A percentile compares a stretch with the other conserved stretches of the same genome.
Conservation (phyloP, 2,797 vertebrate genomes). For the Pangasius sanitwongsei region DNA sequence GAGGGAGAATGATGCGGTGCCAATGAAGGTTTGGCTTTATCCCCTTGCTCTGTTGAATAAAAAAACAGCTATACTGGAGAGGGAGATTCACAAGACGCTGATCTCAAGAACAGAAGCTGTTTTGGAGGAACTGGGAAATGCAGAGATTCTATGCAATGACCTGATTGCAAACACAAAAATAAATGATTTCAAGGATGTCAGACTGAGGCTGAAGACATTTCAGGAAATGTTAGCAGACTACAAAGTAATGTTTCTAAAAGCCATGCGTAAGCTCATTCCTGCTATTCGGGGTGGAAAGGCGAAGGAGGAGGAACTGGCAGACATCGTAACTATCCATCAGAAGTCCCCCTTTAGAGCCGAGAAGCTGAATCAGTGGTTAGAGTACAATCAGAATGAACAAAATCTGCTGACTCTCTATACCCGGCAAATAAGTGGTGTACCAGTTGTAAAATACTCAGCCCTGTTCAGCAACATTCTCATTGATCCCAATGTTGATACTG, state of each 20-base stretch:
- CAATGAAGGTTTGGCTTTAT: constrained; percentile 56
- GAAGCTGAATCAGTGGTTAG: constrained; percentile 36
- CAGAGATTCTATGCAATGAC: constrained; percentile 32
- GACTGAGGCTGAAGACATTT: constrained; percentile 6
- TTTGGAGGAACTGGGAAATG: constrained; percentile 26
- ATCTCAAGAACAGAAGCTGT: background rate
- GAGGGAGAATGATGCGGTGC: constrained; percentile 45
- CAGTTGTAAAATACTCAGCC: constrained; percentile 1
- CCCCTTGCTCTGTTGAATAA: constrained; percentile 44
- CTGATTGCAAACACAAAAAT: background rate
- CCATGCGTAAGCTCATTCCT: background rate
- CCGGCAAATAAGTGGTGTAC: background rate
- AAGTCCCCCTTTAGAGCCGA: constrained; percentile 9
- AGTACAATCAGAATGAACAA: constrained; percentile 32
- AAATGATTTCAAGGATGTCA: constrained; percentile 1
- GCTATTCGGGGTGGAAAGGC: background rate
- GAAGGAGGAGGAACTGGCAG: constrained; percentile 1
- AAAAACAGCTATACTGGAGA: constrained; percentile 35
- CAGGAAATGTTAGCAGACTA: background rate
- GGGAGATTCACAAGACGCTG: constrained; percentile 25
- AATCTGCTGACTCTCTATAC: constrained; percentile 27
- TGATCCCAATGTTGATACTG: constrained; percentile 6
- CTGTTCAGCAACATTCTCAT: background rate
- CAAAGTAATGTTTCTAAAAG: background rate
- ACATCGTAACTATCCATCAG: constrained; percentile 22